A percentile compares a stretch with the other conserved stretches of the same genome.
Conservation (phyloP, 2,888 invertebrate genomes). For the Melieria picta region DNA sequence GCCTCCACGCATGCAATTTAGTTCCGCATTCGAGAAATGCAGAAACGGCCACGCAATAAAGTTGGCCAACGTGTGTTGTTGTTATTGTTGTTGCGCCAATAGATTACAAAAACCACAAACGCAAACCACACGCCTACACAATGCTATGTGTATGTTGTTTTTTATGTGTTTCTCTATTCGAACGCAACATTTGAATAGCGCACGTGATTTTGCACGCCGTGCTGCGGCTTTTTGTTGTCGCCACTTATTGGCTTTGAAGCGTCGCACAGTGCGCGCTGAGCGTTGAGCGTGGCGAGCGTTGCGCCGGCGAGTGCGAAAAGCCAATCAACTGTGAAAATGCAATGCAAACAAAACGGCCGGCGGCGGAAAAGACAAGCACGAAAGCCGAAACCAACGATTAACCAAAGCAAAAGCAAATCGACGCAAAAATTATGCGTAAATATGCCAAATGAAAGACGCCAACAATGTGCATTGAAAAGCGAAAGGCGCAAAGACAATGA, state of each 20-base stretch:
- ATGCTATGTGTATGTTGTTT: neutral
- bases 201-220: too few species aligned
- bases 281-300: neutral
- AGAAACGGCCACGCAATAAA: too few species aligned
- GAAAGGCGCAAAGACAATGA: too few species aligned
- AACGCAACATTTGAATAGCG: too few species aligned
- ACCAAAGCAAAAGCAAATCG: constrained; percentile 8
- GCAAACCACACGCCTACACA: neutral
- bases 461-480: neutral
- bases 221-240: too few species aligned
- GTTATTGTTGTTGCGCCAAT: too few species aligned
- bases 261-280: neutral
- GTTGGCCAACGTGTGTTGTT: too few species aligned
- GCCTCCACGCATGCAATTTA: too few species aligned
- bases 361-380: too few species aligned
- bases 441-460: neutral
- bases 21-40: too few species aligned
- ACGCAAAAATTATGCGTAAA: neutral
- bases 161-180: too few species aligned
- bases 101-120: neutral
- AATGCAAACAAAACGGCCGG: neutral
- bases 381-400: neutral
- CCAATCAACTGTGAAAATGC: constrained; percentile 32
- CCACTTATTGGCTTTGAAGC: too few species aligned
- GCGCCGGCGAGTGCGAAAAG: neutral